Conservation (phyloP, 2,113 vertebrate genomes). For the Tetrax tetrax region DNA sequence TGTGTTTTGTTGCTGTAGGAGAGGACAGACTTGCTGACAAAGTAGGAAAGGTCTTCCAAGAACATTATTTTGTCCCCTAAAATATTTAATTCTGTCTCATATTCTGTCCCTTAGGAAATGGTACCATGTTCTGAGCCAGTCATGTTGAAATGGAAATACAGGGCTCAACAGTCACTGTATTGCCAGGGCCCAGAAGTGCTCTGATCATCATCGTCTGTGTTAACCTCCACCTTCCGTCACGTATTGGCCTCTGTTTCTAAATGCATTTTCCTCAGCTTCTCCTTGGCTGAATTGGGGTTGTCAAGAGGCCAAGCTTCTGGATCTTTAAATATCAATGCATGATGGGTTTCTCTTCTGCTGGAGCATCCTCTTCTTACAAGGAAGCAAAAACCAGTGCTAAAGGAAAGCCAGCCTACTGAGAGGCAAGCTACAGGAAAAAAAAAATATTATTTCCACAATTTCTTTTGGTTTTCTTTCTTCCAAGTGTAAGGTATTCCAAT, state of each 20-base stretch:
- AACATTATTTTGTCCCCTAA: neutral
- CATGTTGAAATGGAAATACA: neutral
- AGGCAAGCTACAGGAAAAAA: neutral
- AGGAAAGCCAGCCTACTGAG: neutral
- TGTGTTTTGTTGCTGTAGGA: neutral
- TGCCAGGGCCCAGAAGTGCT: neutral
- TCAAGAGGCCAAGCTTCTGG: neutral
- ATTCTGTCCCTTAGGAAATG: neutral
- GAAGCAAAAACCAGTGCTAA: neutral
- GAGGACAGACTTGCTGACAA: neutral
- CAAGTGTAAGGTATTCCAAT: neutral
- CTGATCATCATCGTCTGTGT: neutral
- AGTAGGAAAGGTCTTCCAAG: neutral
- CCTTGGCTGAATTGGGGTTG: neutral
- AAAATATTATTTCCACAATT: neutral
- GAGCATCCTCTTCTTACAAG: neutral
- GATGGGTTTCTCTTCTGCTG: neutral
- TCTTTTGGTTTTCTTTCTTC: neutral
- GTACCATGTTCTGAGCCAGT: neutral
- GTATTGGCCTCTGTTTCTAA: neutral
- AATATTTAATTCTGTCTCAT: neutral
- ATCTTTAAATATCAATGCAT: neutral
- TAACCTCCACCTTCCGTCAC: neutral
- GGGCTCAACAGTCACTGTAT: neutral
- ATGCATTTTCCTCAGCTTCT: neutral